Evolutionary conservation across 2,888 invertebrate genomes (phyloP), one percentile per base, ranked within the genome.

Genomic region (Cheilosia soror): DNA sequence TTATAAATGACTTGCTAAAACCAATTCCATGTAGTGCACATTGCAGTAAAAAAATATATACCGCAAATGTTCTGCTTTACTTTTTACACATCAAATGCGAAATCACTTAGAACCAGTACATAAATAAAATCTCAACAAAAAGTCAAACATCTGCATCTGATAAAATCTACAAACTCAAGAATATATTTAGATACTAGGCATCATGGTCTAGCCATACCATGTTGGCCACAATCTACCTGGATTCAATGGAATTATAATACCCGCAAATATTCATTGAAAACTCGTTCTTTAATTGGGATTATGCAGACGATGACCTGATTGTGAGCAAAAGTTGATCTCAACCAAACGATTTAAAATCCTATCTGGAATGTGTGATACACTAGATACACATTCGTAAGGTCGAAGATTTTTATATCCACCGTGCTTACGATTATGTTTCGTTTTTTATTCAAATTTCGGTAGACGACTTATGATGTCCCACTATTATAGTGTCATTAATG

Each of bases 211-310:
- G 20, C 47, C 7, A 4, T 11, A 40, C 11, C n/a, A 13, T 5
- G 29, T n/a, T 31, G n/a, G 5, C 57, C 15, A 20, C 37, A 57
- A 47, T 31, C 27, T n/a, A 31, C 27, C 53, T 55, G 20, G 57
- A 57, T 33, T 27, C 15, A 15, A 1, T 33, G 15, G 57, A 60
- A 15, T 60, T 27, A 42, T 60, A 15, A 40, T 42, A 11, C 20
- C 40, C 15, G 37, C 11, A 4, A 37, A 51, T 42, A 60, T 42
- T 51, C 13, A 25, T 25, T 20, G 4, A 25, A 68, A 60, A 69
- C 69, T 44, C 3, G 68, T 77, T 77, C 44, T 55, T 20, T 40
- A 71, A 63, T 63, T 69, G 63, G 63, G 69, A 55, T 44, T 62
- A 69, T 63, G 13, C 62, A 20, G 40, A 13, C 33, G 31, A 15